phyloP scores from a whole-genome alignment of 2,888 invertebrate genomes.

The Aphidoletes aphidimyza region DNA sequence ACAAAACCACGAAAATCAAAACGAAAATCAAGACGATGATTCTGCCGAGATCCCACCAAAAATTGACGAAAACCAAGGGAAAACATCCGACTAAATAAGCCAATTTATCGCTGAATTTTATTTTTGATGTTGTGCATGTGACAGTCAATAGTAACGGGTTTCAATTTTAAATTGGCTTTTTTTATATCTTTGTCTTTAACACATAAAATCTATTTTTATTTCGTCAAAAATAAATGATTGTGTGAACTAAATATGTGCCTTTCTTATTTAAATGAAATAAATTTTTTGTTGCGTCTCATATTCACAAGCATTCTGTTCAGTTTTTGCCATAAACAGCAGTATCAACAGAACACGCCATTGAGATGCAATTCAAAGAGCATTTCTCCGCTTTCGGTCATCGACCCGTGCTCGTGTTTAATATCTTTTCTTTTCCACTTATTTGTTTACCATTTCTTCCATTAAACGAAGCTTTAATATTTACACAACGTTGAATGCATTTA shows the following conservation, averaged over 20 bases:
- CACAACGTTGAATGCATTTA: not conserved
- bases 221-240: no score
- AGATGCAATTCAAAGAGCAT: not conserved
- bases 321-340: no score
- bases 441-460: conserved; percentile 8
- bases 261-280: not conserved
- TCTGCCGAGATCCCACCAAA: no score
- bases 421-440: conserved; percentile 6
- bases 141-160: not conserved
- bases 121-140: not conserved
- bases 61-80: no score
- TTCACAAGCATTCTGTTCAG: no score
- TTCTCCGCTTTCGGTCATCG: conserved; percentile 12
- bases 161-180: no score
- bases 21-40: not conserved
- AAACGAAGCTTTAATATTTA: not conserved
- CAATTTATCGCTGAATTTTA: no score
- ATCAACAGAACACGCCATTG: not conserved
- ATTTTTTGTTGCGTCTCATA: no score
- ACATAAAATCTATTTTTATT: no score
- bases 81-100: no score
- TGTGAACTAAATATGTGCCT: no score
- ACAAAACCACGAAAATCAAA: not conserved
- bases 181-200: no score
- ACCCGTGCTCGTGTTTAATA: not conserved